Evolutionary conservation across 2,888 invertebrate species (phyloP), one percentile per base, ranked within the genome.

Genomic region (Eupithecia dodoneata): DNA sequence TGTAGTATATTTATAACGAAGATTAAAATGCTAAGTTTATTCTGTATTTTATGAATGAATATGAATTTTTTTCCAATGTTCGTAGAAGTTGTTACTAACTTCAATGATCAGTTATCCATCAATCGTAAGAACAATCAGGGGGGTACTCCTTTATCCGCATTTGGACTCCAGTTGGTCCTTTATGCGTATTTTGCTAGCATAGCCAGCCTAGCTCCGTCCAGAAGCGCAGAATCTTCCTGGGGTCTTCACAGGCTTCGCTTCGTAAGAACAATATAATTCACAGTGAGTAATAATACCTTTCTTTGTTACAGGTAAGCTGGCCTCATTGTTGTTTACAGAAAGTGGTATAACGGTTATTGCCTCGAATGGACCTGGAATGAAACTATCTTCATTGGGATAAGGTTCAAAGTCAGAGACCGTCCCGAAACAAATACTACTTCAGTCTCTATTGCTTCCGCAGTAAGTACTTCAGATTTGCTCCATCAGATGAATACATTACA

Each of bases 291-390:
- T 88, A 87, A 87, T 84, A 81, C 79, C 76, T 89, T 84, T 82
- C 79, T 91, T 93, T 93, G 92, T 93, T 93, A 71, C 93, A 93
- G 93, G 93, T 93, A 93, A 89, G 85, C 82, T 80, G 85, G 86
- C 88, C 88, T 89, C 42, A 45, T 69, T n/a, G 15, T 69, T 69
- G 45, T 45, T 2, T 67, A 15, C 67, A 41, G 15, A 42, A 9
- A 42, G 6, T 42, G 67, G 67, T 67, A 67, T 67, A 6, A 5
- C n/a, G 67, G n/a, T 44, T n/a, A 67, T 44, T 2, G n/a, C 9
- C 9, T 6, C 7, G 44, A 44, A 55, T 55, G n/a, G 15, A 52
- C 55, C 55, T 55, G 55, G 55, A 18, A 3, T 18, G 10, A 63
- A 52, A 52, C 15, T 52, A 63, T 59, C 63, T 63, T 30, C 9